phyloP scores from a whole-genome alignment of 2,797 vertebrate species.

The Gephyroberyx darwinii region DNA sequence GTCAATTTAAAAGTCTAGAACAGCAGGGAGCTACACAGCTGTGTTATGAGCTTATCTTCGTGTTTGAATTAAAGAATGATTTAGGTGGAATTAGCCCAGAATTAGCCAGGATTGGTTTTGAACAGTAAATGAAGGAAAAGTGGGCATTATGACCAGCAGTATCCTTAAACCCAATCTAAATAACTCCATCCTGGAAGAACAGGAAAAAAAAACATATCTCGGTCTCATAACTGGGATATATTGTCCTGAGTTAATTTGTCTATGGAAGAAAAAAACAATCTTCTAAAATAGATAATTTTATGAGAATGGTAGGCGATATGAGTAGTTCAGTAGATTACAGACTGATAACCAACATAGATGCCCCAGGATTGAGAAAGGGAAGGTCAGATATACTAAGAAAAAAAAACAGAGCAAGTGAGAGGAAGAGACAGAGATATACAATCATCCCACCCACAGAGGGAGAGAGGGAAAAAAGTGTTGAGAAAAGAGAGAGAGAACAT shows the following conservation, averaged over 20 bases:
- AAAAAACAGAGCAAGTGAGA: slow-evolving; percentile 49
- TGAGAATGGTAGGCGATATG: slow-evolving; percentile 77
- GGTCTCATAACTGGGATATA: slow-evolving; percentile 73
- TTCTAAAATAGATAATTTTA: slow-evolving; percentile 81
- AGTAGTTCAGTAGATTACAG: slow-evolving; percentile 83
- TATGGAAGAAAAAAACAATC: slow-evolving; percentile 67
- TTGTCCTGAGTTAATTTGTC: slow-evolving; percentile 82
- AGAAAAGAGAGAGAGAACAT: slow-evolving; percentile 61
- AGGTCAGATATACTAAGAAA: slow-evolving; percentile 38
- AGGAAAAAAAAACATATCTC: slow-evolving; percentile 35
- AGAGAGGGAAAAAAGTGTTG: slow-evolving; percentile 20
- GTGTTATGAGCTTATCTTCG: slow-evolving; percentile 66
- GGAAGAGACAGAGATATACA: slow-evolving; percentile 27
- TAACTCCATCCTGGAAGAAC: slow-evolving; percentile 68
- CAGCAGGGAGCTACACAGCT: slow-evolving; percentile 46
- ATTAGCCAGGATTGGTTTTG: slow-evolving; percentile 74
- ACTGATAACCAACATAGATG: slow-evolving; percentile 78
- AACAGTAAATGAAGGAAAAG: slow-evolving; percentile 76
- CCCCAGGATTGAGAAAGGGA: slow-evolving; percentile 68
- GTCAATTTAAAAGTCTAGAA: slow-evolving; percentile 68
- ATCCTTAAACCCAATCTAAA: slow-evolving; percentile 64
- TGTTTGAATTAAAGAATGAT: slow-evolving; percentile 75
- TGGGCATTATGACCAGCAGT: slow-evolving; percentile 71
- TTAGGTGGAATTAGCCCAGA: slow-evolving; percentile 72
- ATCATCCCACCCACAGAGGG: slow-evolving; percentile 44